A percentile compares a stretch with the other conserved stretches of the same genome.
Conservation (phyloP, 2,797 vertebrate genomes). For the Poliocrania exsul region DNA sequence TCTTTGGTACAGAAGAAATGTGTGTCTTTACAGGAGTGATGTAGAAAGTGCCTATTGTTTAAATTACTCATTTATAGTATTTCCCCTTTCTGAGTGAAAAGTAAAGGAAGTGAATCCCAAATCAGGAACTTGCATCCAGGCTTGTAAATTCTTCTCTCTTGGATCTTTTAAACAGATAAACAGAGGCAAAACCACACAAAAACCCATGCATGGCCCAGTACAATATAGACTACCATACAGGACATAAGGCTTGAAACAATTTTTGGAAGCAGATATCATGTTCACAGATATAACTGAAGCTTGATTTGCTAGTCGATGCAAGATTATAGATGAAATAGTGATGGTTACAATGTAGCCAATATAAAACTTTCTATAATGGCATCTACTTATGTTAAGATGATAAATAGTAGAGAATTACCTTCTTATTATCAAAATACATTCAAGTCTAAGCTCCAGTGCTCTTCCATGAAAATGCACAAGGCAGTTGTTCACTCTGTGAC, state of each 20-base stretch:
- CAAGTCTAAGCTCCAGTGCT: neutral
- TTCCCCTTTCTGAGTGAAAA: conserved; percentile 2
- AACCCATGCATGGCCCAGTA: neutral
- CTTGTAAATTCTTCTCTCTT: neutral
- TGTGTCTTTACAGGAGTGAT: neutral
- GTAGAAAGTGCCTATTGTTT: neutral
- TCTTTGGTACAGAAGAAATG: neutral
- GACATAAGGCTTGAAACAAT: neutral
- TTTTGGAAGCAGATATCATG: neutral
- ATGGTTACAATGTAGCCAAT: neutral
- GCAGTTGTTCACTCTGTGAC: neutral
- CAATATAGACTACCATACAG: neutral
- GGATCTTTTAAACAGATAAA: neutral
- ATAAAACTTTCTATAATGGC: neutral
- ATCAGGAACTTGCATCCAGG: neutral
- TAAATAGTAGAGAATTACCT: neutral
- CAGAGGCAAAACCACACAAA: neutral
- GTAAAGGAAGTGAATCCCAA: conserved; percentile 1
- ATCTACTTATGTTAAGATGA: neutral
- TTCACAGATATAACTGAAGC: neutral
- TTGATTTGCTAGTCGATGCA: neutral
- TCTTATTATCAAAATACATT: neutral
- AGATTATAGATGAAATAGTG: neutral
- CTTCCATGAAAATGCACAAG: neutral
- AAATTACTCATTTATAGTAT: neutral